These are phyloP conservation scores for Drosophila kohkoa DNA, from an alignment of 1,140 invertebrate species.

Conservation along the genomic window DNA sequence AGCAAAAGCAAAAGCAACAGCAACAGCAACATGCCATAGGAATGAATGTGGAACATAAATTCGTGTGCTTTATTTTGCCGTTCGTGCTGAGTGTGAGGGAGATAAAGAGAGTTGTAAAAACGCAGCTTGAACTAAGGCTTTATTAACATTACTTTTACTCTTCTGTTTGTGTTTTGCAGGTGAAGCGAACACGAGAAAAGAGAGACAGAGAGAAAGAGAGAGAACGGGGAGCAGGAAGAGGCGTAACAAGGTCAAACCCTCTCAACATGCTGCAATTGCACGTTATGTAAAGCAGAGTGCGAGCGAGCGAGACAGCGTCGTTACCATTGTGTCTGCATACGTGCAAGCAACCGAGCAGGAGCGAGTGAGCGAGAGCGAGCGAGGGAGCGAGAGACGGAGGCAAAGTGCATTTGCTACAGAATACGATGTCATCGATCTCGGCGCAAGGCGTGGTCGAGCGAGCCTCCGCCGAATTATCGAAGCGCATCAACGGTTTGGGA, in stretches of 20 bases:
- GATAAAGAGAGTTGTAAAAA: slow-evolving; percentile 8
- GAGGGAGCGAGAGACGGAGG: slow-evolving; percentile 40
- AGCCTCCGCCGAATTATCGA: slow-evolving; percentile 93
- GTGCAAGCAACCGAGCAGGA: neutral
- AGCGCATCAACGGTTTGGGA: slow-evolving; percentile 93
- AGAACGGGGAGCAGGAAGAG: neutral
- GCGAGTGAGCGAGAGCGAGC: neutral
- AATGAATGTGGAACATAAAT: slow-evolving; percentile 52
- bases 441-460: slow-evolving; percentile 90
- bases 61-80: slow-evolving; percentile 28
- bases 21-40: slow-evolving; percentile 6
- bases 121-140: slow-evolving; percentile 16
- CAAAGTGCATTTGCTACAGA: slow-evolving; percentile 84
- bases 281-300: slow-evolving; percentile 24
- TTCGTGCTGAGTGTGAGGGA: neutral
- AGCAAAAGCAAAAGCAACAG: slow-evolving; percentile 3
- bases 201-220: neutral
- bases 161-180: slow-evolving; percentile 33
- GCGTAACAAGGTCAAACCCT: slow-evolving; percentile 46
- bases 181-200: neutral
- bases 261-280: slow-evolving; percentile 40
- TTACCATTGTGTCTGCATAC: neutral
- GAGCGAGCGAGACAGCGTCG: slow-evolving; percentile 3
- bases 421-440: slow-evolving; percentile 85
- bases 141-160: slow-evolving; percentile 18